Conservation (phyloP, 2,797 vertebrate genomes). For the Hozukius guyotensis region DNA sequence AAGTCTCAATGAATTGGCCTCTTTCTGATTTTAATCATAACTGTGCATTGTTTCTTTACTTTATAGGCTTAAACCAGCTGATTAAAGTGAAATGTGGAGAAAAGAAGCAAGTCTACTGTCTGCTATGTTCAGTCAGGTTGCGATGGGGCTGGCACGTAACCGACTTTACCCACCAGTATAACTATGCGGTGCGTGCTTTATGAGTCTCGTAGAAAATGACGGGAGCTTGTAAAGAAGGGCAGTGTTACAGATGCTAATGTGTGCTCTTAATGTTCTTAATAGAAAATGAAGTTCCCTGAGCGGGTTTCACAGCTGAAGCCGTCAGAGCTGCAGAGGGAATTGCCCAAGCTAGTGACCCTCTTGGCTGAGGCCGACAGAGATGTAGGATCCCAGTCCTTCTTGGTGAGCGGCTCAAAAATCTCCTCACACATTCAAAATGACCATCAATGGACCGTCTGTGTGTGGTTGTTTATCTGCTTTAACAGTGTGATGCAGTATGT, state of each 20-base stretch:
- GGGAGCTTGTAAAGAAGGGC: not conserved
- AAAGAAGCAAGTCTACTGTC: conserved; percentile 63
- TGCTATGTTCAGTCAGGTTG: conserved; percentile 57
- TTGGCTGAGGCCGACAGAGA: conserved; percentile 35
- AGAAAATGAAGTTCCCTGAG: conserved; percentile 57
- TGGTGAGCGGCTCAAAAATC: conserved; percentile 40
- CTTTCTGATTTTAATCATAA: not conserved
- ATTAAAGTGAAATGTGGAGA: conserved; percentile 30
- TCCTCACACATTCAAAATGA: not conserved
- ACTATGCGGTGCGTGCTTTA: conserved; percentile 61
- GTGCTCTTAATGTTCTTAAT: not conserved
- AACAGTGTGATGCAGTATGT: not conserved
- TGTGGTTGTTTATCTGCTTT: not conserved
- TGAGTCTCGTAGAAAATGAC: not conserved
- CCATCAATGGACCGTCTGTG: not conserved
- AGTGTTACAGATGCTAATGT: not conserved
- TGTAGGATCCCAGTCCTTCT: fast-evolving
- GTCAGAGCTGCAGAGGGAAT: not conserved
- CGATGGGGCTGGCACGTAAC: not conserved
- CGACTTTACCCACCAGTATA: conserved; percentile 19
- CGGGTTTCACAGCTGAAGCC: not conserved
- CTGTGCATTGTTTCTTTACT: not conserved
- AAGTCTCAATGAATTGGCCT: not conserved
- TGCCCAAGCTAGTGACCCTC: not conserved
- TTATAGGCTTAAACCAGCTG: conserved; percentile 49